phyloP scores from a whole-genome alignment of 2,113 vertebrate species.

The Harpagus bidentatus region DNA sequence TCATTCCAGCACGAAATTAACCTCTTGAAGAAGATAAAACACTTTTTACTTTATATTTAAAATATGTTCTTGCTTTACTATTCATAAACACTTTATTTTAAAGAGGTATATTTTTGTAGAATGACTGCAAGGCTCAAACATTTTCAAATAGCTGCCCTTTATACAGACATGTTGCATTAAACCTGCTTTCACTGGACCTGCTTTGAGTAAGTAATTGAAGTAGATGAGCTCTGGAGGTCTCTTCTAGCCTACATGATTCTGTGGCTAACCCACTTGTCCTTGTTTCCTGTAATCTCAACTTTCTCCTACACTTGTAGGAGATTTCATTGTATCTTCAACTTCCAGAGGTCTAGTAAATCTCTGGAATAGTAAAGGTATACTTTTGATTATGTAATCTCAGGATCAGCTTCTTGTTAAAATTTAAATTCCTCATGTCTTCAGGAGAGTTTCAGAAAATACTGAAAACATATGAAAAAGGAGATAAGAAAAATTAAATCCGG shows the following conservation, averaged over 20 bases:
- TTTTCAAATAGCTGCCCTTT: neutral
- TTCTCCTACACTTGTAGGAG: neutral
- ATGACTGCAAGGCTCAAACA: neutral
- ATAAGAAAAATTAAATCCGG: neutral
- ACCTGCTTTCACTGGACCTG: neutral
- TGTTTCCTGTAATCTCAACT: neutral
- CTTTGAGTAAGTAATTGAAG: neutral
- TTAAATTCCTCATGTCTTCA: neutral
- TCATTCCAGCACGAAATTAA: slow-evolving; percentile 15
- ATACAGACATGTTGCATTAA: neutral
- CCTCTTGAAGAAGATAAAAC: neutral
- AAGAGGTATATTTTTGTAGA: neutral
- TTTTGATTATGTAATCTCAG: neutral
- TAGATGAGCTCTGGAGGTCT: neutral
- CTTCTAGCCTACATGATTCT: neutral
- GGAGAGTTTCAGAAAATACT: neutral
- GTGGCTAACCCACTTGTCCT: neutral
- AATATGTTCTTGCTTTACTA: neutral
- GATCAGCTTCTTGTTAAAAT: neutral
- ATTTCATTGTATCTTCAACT: neutral
- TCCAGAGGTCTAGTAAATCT: neutral
- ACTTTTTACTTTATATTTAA: neutral
- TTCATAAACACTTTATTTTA: neutral
- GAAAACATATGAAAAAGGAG: neutral
- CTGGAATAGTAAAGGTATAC: neutral